Evolutionary conservation across 2,797 vertebrate genomes (phyloP).

Genomic region (Triplophysa bombifrons): DNA sequence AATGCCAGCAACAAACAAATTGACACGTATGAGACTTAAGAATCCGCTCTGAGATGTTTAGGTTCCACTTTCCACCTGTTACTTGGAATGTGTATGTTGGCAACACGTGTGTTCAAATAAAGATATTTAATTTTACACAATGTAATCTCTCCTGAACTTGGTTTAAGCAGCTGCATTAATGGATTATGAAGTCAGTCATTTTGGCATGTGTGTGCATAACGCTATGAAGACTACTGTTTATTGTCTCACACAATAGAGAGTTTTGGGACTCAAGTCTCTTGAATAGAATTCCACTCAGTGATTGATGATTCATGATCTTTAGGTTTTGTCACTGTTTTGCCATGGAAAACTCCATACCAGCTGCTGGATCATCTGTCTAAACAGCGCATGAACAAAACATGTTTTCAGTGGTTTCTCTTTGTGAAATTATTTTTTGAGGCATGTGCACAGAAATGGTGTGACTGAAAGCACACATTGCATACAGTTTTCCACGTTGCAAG

Average conservation of each 20-base stretch:
- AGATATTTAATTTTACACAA: constrained; percentile 66
- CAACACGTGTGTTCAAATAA: constrained; percentile 65
- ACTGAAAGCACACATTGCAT: not conserved
- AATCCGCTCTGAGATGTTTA: constrained; percentile 9
- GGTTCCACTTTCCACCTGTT: constrained; percentile 50
- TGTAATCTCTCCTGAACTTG: constrained; percentile 28
- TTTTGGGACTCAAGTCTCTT: not conserved
- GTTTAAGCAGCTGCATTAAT: not conserved
- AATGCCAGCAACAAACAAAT: constrained; percentile 17
- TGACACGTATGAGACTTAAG: constrained; percentile 8
- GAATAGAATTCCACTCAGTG: constrained; percentile 17
- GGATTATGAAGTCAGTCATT: not conserved
- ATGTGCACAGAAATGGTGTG: constrained; percentile 14
- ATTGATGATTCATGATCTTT: constrained; percentile 11
- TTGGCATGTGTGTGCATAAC: not conserved
- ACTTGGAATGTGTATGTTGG: constrained; percentile 59
- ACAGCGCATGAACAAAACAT: constrained; percentile 35
- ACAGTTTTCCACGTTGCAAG: constrained; percentile 50
- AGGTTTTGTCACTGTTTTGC: constrained; percentile 12
- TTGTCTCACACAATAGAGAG: not conserved
- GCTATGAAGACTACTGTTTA: constrained; percentile 8
- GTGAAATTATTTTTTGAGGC: constrained; percentile 12
- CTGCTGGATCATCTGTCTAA: constrained; percentile 4
- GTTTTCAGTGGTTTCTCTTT: constrained; percentile 26
- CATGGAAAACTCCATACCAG: constrained; percentile 8